These are phyloP conservation scores for Drosophila incognita DNA, from an alignment of 2,888 invertebrate species.

Conservation along the genomic window DNA sequence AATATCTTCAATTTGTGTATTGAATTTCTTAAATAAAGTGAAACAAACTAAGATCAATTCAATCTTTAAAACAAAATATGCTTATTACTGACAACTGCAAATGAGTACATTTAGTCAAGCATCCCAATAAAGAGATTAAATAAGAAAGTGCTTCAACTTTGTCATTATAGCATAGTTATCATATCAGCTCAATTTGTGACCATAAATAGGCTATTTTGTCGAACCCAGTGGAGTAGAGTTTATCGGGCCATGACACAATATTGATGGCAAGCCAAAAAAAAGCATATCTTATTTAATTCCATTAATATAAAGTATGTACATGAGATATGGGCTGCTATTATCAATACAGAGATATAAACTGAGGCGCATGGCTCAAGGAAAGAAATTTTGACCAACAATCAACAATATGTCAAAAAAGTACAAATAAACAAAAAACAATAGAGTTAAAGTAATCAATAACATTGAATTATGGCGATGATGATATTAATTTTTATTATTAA, in stretches of 20 bases:
- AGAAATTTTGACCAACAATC: constrained; percentile 19
- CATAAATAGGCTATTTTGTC: background rate
- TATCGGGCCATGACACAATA: constrained; percentile 39
- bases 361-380: background rate
- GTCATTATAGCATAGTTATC: constrained; percentile 11
- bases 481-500: background rate
- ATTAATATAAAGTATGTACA: constrained; percentile 43
- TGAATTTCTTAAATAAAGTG: background rate
- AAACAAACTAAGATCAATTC: background rate
- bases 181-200: constrained; percentile 11
- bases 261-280: constrained; percentile 8
- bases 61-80: background rate
- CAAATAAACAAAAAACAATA: background rate
- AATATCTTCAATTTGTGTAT: background rate
- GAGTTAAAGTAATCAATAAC: background rate
- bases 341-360: constrained; percentile 24
- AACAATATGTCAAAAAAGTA: constrained; percentile 6
- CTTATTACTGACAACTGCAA: background rate
- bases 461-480: background rate
- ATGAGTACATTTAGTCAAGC: background rate
- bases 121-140: background rate
- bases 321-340: constrained; percentile 50
- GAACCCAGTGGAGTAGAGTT: constrained; percentile 1
- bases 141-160: constrained; percentile 30
- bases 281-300: constrained; percentile 36